Conservation (phyloP, 2,113 vertebrate genomes). For the Pipa parva region DNA sequence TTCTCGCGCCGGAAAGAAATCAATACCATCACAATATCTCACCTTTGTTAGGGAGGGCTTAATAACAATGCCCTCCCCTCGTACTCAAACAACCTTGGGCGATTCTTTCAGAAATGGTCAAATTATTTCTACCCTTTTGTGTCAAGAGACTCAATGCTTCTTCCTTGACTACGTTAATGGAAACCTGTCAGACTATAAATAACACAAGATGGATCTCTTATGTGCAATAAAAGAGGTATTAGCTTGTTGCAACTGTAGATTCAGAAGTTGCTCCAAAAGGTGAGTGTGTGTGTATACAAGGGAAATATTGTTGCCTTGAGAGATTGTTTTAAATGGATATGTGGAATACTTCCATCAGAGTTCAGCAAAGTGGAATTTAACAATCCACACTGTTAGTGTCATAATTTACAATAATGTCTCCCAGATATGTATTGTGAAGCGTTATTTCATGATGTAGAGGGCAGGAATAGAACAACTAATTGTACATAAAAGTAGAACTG, state of each 20-base stretch:
- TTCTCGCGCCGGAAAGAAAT: background rate
- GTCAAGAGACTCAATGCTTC: background rate
- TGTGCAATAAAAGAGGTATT: no score
- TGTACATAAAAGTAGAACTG: no score
- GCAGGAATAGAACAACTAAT: no score
- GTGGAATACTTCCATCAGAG: no score
- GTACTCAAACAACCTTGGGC: background rate
- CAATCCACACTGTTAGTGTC: no score
- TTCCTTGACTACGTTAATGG: background rate
- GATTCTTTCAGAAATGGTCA: background rate
- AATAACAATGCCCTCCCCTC: background rate
- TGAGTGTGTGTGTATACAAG: no score
- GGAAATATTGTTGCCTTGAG: no score
- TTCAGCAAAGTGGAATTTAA: no score
- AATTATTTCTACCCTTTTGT: background rate
- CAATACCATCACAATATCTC: background rate
- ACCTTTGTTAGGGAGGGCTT: background rate
- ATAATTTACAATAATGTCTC: no score
- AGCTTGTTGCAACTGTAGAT: background rate
- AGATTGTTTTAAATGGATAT: no score
- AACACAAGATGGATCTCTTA: background rate
- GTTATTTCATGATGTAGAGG: no score
- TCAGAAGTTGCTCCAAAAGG: background rate
- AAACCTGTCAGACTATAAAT: background rate
- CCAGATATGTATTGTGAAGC: no score